Evolutionary conservation across 2,797 vertebrate species (phyloP), one percentile per base, ranked within the genome.

Genomic region (Poeciliopsis presidionis): DNA sequence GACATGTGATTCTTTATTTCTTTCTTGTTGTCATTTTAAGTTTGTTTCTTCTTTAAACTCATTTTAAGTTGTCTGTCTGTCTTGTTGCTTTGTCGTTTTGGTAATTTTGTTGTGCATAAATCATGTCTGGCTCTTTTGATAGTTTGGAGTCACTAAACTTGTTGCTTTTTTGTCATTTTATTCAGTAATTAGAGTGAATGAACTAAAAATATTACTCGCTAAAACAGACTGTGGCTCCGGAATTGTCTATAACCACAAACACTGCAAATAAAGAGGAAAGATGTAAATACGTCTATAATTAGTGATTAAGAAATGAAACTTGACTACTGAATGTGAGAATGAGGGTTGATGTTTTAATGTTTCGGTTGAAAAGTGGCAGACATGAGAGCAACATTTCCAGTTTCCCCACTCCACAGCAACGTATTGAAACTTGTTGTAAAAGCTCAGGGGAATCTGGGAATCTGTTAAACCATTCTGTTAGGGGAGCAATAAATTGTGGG

Each of bases 391-490:
- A 90, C 84, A 82, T 84, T 77, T 72, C 30, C 88, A 81, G 75
- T 77, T 51, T 74, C 74, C 12, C 57, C 0, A 67, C 65, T 81
- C 80, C 83, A 76, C 78, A 85, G 28, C 18, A 39, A 80, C 75
- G 76, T 81, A 75, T n/a, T 9, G 67, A 76, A 55, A 87, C 76
- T 87, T 92, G 85, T 88, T 88, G 83, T 79, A 88, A n/a, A 86
- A 80, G 87, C 80, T 69, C 81, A 76, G 76, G 84, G 88, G 86
- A 84, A 75, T 86, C 82, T 91, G 92, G 84, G 81, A n/a, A n/a
- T n/a, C n/a, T n/a, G n/a, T 91, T 57, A 79, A 92, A 88, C 79
- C 82, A 92, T 70, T 84, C 84, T 88, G 87, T 85, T 88, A 86
- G 63, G 70, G 85, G 76, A 86, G 86, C 75, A 76, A 88, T 90